These are phyloP conservation scores for Ptiloglossa arizonensis DNA, from an alignment of 1,140 invertebrate species.

Conservation along the genomic window DNA sequence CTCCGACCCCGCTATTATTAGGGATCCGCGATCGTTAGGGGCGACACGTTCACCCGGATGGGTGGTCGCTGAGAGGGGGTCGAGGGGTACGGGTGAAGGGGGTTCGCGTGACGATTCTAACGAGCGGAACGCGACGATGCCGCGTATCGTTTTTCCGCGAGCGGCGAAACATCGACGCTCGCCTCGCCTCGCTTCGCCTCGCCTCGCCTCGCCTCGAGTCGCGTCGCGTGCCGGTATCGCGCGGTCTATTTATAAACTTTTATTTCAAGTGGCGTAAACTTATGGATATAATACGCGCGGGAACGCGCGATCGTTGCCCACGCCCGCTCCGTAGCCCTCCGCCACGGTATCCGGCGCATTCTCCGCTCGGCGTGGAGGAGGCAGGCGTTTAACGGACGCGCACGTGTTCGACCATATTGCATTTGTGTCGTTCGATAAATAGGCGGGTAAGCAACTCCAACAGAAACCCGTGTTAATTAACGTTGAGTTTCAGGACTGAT, in stretches of 20 bases:
- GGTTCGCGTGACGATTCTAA: no score
- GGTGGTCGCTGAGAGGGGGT: not conserved
- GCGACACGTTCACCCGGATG: not conserved
- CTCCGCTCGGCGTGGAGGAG: constrained; percentile 43
- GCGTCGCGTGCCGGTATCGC: not conserved
- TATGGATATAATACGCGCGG: constrained; percentile 45
- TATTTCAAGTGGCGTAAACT: constrained; percentile 50
- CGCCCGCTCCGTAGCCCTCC: not conserved
- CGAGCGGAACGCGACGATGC: constrained; percentile 18
- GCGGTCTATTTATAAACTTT: constrained; percentile 43
- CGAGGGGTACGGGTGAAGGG: not conserved
- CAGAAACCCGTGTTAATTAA: constrained; percentile 81
- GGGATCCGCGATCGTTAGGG: constrained; percentile 10
- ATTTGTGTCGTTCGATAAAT: constrained; percentile 78
- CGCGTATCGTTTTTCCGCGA: not conserved
- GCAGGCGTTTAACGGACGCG: constrained; percentile 67
- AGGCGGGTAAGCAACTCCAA: constrained; percentile 79
- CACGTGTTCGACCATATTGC: constrained; percentile 73
- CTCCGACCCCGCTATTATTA: constrained; percentile 19
- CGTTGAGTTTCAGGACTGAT: constrained; percentile 81
- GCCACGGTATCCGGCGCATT: constrained; percentile 59
- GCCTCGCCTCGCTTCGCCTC: no score
- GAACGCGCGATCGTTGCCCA: not conserved
- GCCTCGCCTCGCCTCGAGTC: no score
- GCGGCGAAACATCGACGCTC: not conserved